Evolutionary conservation across 2,888 invertebrate species (phyloP).

Genomic region (Auanema sp.): DNA sequence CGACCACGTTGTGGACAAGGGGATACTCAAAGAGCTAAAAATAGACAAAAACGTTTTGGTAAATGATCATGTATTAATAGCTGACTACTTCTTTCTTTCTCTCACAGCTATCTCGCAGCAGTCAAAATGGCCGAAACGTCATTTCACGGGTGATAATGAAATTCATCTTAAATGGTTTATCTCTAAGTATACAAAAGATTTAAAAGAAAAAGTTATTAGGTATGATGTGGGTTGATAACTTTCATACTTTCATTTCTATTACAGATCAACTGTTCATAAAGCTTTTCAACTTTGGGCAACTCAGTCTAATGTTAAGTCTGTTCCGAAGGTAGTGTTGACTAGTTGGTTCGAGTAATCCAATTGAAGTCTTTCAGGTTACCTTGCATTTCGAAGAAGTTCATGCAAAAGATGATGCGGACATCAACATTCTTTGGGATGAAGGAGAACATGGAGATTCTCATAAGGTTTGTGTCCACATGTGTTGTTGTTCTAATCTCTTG

Average conservation of each 20-base stretch:
- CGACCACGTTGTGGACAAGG: slow-evolving; percentile 54
- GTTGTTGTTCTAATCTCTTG: slow-evolving; percentile 15
- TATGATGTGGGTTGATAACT: slow-evolving; percentile 19
- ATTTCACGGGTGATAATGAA: slow-evolving; percentile 36
- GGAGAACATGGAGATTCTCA: slow-evolving; percentile 61
- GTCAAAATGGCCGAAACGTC: slow-evolving; percentile 34
- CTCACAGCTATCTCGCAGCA: slow-evolving; percentile 17
- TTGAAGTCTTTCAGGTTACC: slow-evolving; percentile 67
- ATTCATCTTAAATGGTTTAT: slow-evolving; percentile 59
- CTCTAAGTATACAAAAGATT: slow-evolving; percentile 59
- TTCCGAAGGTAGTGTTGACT: slow-evolving; percentile 24
- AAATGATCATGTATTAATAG: slow-evolving; percentile 12
- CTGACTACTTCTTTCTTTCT: neutral
- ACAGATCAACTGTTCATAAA: slow-evolving; percentile 63
- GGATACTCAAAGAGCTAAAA: slow-evolving; percentile 31
- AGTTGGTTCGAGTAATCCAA: too few relatives aligned
- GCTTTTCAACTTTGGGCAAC: slow-evolving; percentile 75
- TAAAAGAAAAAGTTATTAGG: slow-evolving; percentile 50
- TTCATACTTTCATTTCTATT: neutral
- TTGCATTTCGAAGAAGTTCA: slow-evolving; percentile 58
- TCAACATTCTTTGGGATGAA: slow-evolving; percentile 76
- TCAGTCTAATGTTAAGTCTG: slow-evolving; percentile 45
- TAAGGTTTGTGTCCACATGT: slow-evolving; percentile 20
- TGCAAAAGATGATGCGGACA: slow-evolving; percentile 73
- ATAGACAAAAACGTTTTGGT: slow-evolving; percentile 36